Evolutionary conservation across 2,797 vertebrate species (phyloP).

Genomic region (Bufotes viridis): DNA sequence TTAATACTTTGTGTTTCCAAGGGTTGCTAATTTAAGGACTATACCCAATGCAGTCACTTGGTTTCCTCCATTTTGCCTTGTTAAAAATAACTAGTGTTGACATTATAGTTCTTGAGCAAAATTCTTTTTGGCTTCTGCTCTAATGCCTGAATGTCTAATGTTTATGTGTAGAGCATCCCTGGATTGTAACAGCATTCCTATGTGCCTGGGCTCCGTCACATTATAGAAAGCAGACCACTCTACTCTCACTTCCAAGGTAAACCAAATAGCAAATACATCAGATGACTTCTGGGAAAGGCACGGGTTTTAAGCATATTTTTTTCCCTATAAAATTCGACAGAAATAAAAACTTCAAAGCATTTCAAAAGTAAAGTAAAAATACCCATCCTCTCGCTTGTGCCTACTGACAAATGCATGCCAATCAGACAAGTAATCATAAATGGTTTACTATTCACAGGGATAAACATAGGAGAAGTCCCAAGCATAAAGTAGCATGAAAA

Average conservation of each 20-base stretch:
- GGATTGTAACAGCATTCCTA: conserved; percentile 56
- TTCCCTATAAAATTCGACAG: not conserved
- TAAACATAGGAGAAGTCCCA: conserved; percentile 5
- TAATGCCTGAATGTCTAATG: conserved; percentile 57
- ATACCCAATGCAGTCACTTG: conserved; percentile 1
- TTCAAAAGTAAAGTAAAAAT: not conserved
- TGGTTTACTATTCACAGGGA: not conserved
- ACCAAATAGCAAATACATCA: conserved; percentile 39
- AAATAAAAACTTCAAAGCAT: not conserved
- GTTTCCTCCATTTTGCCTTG: conserved; percentile 54
- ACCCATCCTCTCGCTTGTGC: not conserved
- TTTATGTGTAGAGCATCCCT: conserved; percentile 52
- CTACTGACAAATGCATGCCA: not conserved
- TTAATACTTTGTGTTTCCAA: conserved; percentile 32
- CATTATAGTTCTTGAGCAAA: conserved; percentile 50
- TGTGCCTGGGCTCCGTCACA: conserved; percentile 46
- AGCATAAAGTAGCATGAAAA: not conserved
- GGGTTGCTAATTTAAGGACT: conserved; percentile 41
- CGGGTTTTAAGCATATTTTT: not conserved
- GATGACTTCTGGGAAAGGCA: conserved; percentile 12
- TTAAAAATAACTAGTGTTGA: conserved; percentile 59
- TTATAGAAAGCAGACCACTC: conserved; percentile 57
- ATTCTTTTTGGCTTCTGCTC: conserved; percentile 54
- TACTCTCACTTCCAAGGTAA: conserved; percentile 55
- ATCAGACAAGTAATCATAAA: not conserved